Base-by-base conservation (phyloP, 2,888 invertebrate species). In the Achlya flavicornis region DNA sequence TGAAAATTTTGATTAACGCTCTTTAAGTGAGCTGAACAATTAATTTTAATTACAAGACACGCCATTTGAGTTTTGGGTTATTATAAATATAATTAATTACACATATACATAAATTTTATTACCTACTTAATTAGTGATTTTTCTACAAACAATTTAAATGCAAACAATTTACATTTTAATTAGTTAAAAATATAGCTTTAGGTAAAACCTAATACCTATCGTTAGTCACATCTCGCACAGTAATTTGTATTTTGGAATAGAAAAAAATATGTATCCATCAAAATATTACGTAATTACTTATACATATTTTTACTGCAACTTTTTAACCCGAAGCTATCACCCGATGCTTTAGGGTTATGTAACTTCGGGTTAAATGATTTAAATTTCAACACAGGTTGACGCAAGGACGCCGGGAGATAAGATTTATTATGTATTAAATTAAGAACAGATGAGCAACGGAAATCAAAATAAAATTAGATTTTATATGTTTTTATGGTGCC, bases 41-140 rank as follows among this genome's bases (percentile, higher is more conserved):
- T 84, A 81, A 81, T 75, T 76, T 79, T 81, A 82, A 83, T 86
- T 86, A 80, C 78, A 65, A 70, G 79, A 75, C 76, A 77, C 74
- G 77, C 75, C 77, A 67, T 78, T 77, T 78, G 79, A 77, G 68
- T 79, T 75, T 76, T 70, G 68, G 70, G 77, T 74, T 71, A 78
- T 79, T 77, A 78, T 75, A 79, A 82, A 74, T 76, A 74, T 78
- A 77, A 80, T 78, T 81, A 83, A 82, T 77, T 78, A 69, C 71
- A 76, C 75, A 80, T 77, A 78, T 81, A 83, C 78, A 82, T 78
- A 81, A 79, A 75, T 85, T 80, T 78, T 81, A 78, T 76, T 77
- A 74, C 79, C 76, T 81, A 80, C 73, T 83, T 83, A 81, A 82
- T 80, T 84, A 80, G 79, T 81, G 79, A 80, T 85, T 83, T 80